These are phyloP conservation scores for Papilio elwesi DNA, from an alignment of 2,888 invertebrate genomes.

Conservation along the genomic window DNA sequence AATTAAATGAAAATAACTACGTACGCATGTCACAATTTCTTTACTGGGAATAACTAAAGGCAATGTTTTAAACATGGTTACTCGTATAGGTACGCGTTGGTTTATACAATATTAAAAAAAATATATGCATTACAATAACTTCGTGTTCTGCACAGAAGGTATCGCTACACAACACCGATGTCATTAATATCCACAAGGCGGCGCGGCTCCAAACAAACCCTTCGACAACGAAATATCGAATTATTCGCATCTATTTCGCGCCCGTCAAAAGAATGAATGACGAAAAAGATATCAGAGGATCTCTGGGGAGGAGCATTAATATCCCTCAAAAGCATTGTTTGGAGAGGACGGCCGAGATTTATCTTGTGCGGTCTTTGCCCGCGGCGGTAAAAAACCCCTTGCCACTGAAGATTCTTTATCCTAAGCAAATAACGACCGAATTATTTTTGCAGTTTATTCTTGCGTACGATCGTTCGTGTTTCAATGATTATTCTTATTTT, in stretches of 20 bases:
- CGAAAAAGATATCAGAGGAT: constrained; percentile 38
- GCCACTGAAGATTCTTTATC: constrained; percentile 29
- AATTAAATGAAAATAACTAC: constrained; percentile 38
- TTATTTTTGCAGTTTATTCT: constrained; percentile 29
- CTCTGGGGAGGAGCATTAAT: constrained; percentile 36
- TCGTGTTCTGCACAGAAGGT: background rate
- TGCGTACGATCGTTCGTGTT: constrained; percentile 27
- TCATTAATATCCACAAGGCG: constrained; percentile 12
- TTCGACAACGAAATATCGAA: constrained; percentile 28
- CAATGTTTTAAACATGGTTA: background rate
- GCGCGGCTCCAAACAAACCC: constrained; percentile 32
- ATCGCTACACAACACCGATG: background rate
- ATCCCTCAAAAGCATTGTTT: constrained; percentile 41
- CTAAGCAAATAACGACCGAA: constrained; percentile 35
- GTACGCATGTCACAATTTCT: background rate
- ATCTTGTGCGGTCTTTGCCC: constrained; percentile 34
- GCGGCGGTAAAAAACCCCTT: constrained; percentile 34
- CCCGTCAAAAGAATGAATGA: constrained; percentile 40
- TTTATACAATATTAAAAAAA: background rate
- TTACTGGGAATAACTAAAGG: background rate
- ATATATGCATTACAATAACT: background rate
- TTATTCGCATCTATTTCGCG: constrained; percentile 35
- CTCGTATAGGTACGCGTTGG: background rate
- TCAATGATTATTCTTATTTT: background rate
- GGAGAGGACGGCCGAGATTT: constrained; percentile 36